phyloP scores from a whole-genome alignment of 2,888 invertebrate species.

The Eucera pruinosa region DNA sequence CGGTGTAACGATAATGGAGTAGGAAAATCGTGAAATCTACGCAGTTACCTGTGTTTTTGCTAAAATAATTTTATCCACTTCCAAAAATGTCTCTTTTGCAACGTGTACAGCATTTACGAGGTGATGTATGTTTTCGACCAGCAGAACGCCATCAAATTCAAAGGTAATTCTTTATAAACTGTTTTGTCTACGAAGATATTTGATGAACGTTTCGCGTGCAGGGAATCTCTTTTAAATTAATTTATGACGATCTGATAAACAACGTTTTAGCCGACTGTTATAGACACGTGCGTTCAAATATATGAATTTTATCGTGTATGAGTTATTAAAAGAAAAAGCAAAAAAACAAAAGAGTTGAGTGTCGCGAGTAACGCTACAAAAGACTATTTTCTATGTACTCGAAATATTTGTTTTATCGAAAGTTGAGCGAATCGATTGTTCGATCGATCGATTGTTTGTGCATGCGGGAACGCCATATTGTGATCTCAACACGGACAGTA shows the following conservation, averaged over 20 bases:
- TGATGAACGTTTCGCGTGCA: conserved; percentile 22
- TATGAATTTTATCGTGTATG: conserved; percentile 36
- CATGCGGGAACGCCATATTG: conserved; percentile 26
- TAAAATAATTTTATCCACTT: conserved; percentile 54
- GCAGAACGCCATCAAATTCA: conserved; percentile 3
- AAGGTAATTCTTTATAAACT: conserved; percentile 5
- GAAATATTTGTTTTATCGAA: not conserved
- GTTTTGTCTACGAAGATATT: conserved; percentile 32
- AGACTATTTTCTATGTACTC: too few relatives aligned
- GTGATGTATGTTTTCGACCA: conserved; percentile 16
- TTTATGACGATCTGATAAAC: conserved; percentile 34
- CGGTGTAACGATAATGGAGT: conserved; percentile 19
- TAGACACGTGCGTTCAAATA: conserved; percentile 35
- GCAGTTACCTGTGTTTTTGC: conserved; percentile 56
- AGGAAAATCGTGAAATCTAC: conserved; percentile 42
- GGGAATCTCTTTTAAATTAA: conserved; percentile 15
- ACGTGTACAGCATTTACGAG: conserved; percentile 46
- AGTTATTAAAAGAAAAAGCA: too few relatives aligned
- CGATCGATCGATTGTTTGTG: conserved; percentile 37
- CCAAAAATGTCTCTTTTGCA: conserved; percentile 41
- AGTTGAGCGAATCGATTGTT: conserved; percentile 30
- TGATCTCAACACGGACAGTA: conserved; percentile 46
- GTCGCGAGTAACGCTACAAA: too few relatives aligned
- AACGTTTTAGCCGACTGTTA: conserved; percentile 23
- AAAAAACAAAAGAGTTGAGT: too few relatives aligned